Evolutionary conservation across 2,797 vertebrate genomes (phyloP).

Genomic region (Momotus momota): DNA sequence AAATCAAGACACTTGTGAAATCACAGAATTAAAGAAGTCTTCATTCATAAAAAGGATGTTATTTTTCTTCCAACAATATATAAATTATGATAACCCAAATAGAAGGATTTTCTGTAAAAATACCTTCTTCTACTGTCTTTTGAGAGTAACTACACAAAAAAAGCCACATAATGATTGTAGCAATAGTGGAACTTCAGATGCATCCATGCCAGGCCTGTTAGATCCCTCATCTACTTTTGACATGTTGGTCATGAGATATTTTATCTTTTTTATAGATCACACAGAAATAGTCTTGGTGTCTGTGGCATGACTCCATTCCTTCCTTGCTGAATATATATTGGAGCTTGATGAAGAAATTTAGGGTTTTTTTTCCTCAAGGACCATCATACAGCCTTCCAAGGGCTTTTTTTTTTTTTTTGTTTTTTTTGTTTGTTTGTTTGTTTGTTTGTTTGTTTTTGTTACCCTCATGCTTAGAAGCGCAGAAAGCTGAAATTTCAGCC

Average conservation of each 20-base stretch:
- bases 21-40: neutral
- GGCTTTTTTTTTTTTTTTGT: neutral
- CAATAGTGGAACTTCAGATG: neutral
- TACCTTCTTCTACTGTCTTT: neutral
- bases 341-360: neutral
- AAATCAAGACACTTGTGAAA: neutral
- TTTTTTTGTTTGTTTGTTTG: too few species aligned
- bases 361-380: neutral
- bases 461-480: neutral
- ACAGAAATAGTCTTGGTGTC: neutral
- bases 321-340: neutral
- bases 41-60: neutral
- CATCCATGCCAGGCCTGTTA: neutral
- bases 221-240: constrained; percentile 8
- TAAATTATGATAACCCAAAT: neutral
- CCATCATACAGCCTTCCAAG: neutral
- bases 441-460: too few species aligned
- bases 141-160: neutral
- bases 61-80: neutral
- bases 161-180: neutral
- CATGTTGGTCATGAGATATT: neutral
- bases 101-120: neutral
- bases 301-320: neutral
- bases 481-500: neutral
- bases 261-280: neutral